Conservation (phyloP, 2,797 vertebrate species). For the Malurus leucopterus region DNA sequence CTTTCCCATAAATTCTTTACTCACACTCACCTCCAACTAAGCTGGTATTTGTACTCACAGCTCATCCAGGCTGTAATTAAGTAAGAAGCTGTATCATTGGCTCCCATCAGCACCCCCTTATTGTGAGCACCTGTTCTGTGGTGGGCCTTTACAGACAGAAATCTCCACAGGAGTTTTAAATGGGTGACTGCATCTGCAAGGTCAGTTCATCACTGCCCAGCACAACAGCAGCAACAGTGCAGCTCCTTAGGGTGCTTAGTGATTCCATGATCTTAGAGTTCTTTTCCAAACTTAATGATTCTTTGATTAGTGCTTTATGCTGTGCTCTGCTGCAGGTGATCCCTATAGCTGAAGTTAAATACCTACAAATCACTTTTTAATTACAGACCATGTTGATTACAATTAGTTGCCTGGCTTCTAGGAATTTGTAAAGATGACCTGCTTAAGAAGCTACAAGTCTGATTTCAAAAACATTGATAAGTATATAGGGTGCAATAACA, state of each 20-base stretch:
- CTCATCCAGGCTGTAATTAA: background rate
- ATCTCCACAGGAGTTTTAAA: background rate
- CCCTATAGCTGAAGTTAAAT: background rate
- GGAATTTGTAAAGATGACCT: background rate
- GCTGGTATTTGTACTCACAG: background rate
- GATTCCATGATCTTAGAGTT: background rate
- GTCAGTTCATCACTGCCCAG: background rate
- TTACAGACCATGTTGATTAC: background rate
- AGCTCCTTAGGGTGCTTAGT: background rate
- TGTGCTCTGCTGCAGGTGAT: background rate
- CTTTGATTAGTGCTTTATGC: background rate
- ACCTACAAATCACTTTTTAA: background rate
- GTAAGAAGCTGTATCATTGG: background rate
- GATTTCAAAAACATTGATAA: background rate
- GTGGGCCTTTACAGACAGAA: background rate
- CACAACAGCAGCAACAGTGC: background rate
- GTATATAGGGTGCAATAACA: background rate
- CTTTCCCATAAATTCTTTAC: accelerated
- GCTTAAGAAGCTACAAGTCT: background rate
- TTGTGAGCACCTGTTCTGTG: background rate
- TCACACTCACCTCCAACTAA: accelerated
- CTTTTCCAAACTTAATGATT: background rate
- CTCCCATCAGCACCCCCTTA: background rate
- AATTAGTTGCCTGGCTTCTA: background rate
- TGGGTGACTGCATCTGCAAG: accelerated